Percentiles rank a stretch among this genome's conserved stretches.
phyloP scores from a whole-genome alignment of 2,113 vertebrate species.

The Hemibates koningsi region DNA sequence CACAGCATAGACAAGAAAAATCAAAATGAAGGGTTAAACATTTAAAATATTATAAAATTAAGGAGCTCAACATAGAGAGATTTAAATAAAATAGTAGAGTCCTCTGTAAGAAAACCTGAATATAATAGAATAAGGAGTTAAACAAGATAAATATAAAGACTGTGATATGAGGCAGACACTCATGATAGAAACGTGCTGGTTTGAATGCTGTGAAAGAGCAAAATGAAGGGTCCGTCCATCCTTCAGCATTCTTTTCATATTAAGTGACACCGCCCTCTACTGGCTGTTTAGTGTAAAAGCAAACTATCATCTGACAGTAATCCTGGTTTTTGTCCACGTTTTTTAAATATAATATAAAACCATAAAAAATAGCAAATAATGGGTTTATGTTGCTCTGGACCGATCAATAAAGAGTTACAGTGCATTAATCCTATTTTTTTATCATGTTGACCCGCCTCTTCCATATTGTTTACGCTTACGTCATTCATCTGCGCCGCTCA shows the following conservation, averaged over 20 bases:
- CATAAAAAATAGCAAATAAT: neutral
- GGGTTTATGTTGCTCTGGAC: neutral
- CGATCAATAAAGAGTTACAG: neutral
- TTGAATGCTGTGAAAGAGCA: neutral
- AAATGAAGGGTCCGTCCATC: rapidly evolving
- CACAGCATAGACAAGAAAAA: neutral
- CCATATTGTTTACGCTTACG: constrained; percentile 22
- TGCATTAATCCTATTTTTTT: rapidly evolving
- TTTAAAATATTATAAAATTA: neutral
- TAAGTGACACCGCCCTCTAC: neutral
- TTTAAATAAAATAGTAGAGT: neutral
- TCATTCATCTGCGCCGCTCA: constrained; percentile 10
- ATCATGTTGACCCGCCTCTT: rapidly evolving
- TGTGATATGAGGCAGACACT: neutral
- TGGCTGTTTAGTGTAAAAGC: neutral
- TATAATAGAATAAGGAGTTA: neutral
- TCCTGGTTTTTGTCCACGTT: neutral
- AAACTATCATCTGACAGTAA: neutral
- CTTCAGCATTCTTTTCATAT: rapidly evolving
- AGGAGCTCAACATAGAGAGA: neutral
- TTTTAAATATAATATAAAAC: neutral
- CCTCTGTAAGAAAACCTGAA: neutral
- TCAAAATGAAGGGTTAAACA: neutral
- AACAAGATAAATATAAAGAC: neutral
- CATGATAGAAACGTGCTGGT: neutral